A percentile compares a stretch with the other conserved stretches of the same genome.
These are phyloP conservation scores for Lycophotia porphyrea DNA, from an alignment of 2,888 invertebrate species.

Conservation along the genomic window DNA sequence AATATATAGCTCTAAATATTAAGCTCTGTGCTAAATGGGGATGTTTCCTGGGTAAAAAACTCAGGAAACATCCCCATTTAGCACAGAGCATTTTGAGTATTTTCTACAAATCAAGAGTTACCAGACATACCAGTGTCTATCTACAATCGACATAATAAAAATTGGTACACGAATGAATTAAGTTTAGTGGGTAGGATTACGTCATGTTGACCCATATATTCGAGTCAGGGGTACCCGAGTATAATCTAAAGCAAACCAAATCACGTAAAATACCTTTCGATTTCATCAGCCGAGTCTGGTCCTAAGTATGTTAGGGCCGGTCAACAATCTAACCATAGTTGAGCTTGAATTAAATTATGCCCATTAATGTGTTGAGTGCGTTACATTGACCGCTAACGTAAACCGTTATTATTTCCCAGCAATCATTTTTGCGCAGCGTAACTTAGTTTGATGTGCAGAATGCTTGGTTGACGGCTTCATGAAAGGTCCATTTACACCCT, in stretches of 20 bases:
- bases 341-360: neutral
- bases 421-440: neutral
- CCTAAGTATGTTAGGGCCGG: conserved; percentile 4
- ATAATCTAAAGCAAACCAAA: conserved; percentile 16
- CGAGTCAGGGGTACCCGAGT: neutral
- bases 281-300: conserved; percentile 23
- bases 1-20: no score
- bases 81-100: neutral
- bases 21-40: no score
- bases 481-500: no score
- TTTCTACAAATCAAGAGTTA: neutral
- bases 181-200: neutral
- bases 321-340: neutral
- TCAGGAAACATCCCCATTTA: no score
- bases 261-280: conserved; percentile 23
- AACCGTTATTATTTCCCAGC: neutral
- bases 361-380: neutral
- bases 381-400: neutral
- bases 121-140: neutral
- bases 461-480: neutral
- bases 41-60: no score
- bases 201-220: conserved; percentile 5
- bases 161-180: neutral
- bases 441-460: neutral
- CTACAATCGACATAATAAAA: neutral